Percentiles rank a stretch among this genome's conserved stretches.
Evolutionary conservation across 2,888 invertebrate genomes (phyloP).

Genomic region (Stratiomys singularior): DNA sequence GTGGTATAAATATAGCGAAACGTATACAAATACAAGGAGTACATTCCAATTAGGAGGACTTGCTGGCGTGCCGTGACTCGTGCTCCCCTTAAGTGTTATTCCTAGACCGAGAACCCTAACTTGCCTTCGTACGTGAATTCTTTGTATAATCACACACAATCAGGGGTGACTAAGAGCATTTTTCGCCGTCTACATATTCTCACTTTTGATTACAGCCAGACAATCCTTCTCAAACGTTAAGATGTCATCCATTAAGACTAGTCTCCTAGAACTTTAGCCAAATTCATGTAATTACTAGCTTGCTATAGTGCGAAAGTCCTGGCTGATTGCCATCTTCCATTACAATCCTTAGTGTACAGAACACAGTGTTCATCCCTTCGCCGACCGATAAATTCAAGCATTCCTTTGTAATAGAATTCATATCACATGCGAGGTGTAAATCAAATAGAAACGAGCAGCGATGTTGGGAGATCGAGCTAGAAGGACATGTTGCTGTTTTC

Average conservation of each 20-base stretch:
- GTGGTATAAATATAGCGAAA: constrained; percentile 21
- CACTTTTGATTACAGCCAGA: constrained; percentile 6
- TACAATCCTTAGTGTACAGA: not conserved
- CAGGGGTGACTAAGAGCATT: not conserved
- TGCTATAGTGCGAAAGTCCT: constrained; percentile 13
- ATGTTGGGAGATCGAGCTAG: not conserved
- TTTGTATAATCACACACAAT: not conserved
- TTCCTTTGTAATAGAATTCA: constrained; percentile 41
- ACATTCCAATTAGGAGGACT: constrained; percentile 28
- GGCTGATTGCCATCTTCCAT: constrained; percentile 8
- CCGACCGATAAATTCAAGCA: constrained; percentile 25
- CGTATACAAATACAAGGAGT: not conserved
- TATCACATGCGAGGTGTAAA: constrained; percentile 51
- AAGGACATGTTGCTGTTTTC: too few species aligned
- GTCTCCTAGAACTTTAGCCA: not conserved
- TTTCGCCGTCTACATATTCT: not conserved
- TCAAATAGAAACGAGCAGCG: constrained; percentile 49
- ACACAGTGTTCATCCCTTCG: not conserved
- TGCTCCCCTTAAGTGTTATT: not conserved
- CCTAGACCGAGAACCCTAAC: not conserved
- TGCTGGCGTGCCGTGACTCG: not conserved
- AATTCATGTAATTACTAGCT: constrained; percentile 24
- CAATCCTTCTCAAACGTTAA: constrained; percentile 20
- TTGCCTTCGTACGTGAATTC: not conserved
- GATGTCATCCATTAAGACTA: constrained; percentile 32